phyloP scores from a whole-genome alignment of 2,888 invertebrate species.

The Gasteruption jaculator region DNA sequence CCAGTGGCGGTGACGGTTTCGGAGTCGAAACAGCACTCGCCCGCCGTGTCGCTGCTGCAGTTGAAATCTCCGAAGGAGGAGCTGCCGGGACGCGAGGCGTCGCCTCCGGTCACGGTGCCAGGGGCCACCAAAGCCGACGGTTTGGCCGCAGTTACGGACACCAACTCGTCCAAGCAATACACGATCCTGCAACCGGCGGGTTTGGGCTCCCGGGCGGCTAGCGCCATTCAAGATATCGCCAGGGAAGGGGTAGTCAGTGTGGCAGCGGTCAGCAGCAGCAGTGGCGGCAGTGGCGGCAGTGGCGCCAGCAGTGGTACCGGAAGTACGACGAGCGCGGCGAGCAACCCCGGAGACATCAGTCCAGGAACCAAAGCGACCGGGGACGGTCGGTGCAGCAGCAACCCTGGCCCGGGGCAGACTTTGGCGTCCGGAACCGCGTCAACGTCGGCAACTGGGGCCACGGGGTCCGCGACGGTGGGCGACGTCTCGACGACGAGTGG shows the following conservation, averaged over 20 bases:
- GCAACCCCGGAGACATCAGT: conserved; percentile 22
- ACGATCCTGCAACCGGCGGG: conserved; percentile 83
- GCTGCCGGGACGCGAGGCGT: conserved; percentile 27
- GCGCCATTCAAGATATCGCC: conserved; percentile 74
- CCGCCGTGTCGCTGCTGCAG: conserved; percentile 50
- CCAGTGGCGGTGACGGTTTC: conserved; percentile 41
- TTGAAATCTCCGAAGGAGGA: conserved; percentile 53
- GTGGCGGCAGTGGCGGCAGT: conserved; percentile 36
- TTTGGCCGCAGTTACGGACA: conserved; percentile 48
- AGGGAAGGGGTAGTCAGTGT: conserved; percentile 64
- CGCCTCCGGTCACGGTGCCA: conserved; percentile 30
- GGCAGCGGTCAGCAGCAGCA: conserved; percentile 53
- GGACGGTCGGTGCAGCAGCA: conserved; percentile 21
- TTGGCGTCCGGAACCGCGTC: conserved; percentile 34
- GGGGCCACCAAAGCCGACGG: conserved; percentile 34
- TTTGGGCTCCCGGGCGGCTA: conserved; percentile 74
- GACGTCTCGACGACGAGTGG: conserved; percentile 37
- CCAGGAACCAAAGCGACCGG: conserved; percentile 12
- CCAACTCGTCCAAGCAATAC: conserved; percentile 72
- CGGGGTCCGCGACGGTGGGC: conserved; percentile 35
- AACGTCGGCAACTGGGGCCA: conserved; percentile 35
- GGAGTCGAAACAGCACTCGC: conserved; percentile 51
- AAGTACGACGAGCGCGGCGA: conserved; percentile 31
- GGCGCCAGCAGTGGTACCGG: conserved; percentile 41
- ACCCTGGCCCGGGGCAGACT: too few species aligned